Evolutionary conservation across 2,888 invertebrate species (phyloP), one percentile per base, ranked within the genome.

Genomic region (Kuschelorhynchus macadamiae): DNA sequence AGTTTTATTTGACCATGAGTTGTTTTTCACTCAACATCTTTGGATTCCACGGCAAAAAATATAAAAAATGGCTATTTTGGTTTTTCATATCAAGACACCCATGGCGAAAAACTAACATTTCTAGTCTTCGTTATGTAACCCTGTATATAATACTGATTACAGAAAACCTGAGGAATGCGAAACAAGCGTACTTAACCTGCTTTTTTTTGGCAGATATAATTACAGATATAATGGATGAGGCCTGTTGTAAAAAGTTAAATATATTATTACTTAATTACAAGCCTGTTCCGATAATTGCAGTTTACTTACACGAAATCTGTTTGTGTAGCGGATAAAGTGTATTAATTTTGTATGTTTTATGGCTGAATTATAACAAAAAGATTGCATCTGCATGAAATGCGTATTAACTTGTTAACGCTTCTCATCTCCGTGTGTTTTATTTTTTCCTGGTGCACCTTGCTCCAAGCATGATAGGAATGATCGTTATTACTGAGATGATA

Each of bases 241-340:
- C 12, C 11, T 11, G 12, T 3, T 12, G 30, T 5, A 12, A 46
- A 21, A 46, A 55, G 36, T 4, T 16, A 63, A 63, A 53, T 16
- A 44, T 55, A 44, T 63, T 39, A 55, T 55, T 63, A 63, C 63
- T 63, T 63, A 55, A 63, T 63, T 63, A 63, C 53, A 39, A 39
- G 39, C 36, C 44, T 36, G 39, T 47, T 17, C 30, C 14, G 12
- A 47, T 63, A 63, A 63, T 63, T 55, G 39, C 63, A 55, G 47
- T 12, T 63, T 55, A 47, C 62, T 62, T 33, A 55, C 52, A 52
- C 18, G 33, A 61, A 60, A 60, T 41, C 42, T 49, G 62, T 53
- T 53, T 53, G 41, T 30, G n/a, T 36, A 52, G 33, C 61, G 36
- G 55, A 36, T 21, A 49, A 60, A 25, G 41, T 30, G 25, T 42